phyloP scores from a whole-genome alignment of 2,888 invertebrate genomes.

The Acanthosepion pharaonis region DNA sequence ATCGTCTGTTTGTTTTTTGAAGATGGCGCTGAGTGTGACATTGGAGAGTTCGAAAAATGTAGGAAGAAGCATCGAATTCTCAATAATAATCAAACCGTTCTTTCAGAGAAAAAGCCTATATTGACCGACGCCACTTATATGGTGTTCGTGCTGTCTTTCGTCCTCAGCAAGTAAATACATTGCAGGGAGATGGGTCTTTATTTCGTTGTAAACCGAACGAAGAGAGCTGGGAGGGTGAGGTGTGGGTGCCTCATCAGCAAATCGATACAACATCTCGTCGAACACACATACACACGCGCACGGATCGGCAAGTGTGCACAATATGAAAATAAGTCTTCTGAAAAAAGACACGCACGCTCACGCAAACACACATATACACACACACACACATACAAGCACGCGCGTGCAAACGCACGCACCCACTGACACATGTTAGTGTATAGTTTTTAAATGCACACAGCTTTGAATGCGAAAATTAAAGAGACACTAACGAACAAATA shows the following conservation, averaged over 20 bases:
- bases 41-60: not conserved
- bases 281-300: slow-evolving; percentile 14
- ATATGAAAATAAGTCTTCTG: not conserved
- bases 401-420: not conserved
- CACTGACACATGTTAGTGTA: no score
- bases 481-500: no score
- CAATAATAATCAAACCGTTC: not conserved
- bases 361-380: not conserved
- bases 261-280: not conserved
- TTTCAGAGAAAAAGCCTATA: not conserved
- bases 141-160: not conserved
- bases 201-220: not conserved
- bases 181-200: not conserved
- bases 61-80: not conserved
- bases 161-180: not conserved
- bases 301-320: not conserved
- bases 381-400: no score
- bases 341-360: not conserved
- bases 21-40: not conserved
- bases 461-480: no score
- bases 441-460: no score
- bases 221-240: not conserved
- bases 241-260: not conserved
- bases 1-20: no score
- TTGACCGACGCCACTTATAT: not conserved